phyloP scores from a whole-genome alignment of 1,140 invertebrate species.

The Procambarus clarkii region DNA sequence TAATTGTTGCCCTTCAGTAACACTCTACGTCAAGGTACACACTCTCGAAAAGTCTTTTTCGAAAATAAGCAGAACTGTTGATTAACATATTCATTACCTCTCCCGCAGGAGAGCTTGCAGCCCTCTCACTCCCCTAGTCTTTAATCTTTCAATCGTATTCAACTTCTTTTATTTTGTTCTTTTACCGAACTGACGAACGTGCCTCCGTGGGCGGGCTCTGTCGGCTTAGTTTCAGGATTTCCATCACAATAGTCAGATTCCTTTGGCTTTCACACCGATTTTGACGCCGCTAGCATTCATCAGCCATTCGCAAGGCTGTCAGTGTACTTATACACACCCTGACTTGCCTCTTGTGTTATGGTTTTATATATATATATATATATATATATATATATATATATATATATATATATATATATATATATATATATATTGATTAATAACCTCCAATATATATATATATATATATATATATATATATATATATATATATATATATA shows the following conservation, averaged over 20 bases:
- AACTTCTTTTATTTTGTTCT: not conserved
- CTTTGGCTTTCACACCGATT: slow-evolving; percentile 35
- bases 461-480: too few relatives aligned
- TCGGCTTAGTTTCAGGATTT: slow-evolving; percentile 56
- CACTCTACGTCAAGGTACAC: too few relatives aligned
- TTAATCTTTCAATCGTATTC: not conserved
- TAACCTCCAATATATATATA: too few relatives aligned
- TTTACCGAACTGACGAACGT: not conserved
- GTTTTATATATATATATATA: too few relatives aligned
- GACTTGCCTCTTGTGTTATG: slow-evolving; percentile 5
- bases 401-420: too few relatives aligned
- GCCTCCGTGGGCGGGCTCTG: slow-evolving; percentile 30
- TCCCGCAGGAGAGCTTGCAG: not conserved
- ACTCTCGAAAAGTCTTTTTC: too few relatives aligned
- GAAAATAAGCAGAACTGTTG: not conserved
- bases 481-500: too few relatives aligned
- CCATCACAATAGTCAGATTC: slow-evolving; percentile 47
- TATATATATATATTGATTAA: too few relatives aligned
- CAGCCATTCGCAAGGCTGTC: slow-evolving; percentile 22
- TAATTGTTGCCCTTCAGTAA: too few relatives aligned
- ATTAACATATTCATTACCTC: not conserved
- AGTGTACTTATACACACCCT: not conserved
- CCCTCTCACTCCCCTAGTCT: not conserved
- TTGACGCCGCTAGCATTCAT: slow-evolving; percentile 27
- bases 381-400: too few relatives aligned